Evolutionary conservation across 2,113 vertebrate genomes (phyloP), one percentile per base, ranked within the genome.

Genomic region (Thryonomys swinderianus): DNA sequence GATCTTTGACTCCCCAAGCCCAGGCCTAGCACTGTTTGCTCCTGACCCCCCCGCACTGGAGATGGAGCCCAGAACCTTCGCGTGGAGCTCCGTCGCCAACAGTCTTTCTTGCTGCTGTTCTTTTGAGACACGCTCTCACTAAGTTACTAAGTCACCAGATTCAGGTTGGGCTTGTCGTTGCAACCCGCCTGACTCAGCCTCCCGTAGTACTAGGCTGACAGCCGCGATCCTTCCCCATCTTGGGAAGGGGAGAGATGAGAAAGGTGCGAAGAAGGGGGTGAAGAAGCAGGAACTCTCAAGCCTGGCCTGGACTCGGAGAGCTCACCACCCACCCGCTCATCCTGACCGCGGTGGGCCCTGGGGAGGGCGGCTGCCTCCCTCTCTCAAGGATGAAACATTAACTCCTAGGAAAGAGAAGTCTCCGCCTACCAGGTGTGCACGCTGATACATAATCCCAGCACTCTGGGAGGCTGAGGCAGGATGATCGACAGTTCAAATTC

Each of bases 221-320:
- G n/a, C 59, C 5, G 11, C 14, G 5, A 14, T 23, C 21, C 12
- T 5, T 27, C 11, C 37, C 23, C 5, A 1, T 5, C 5, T 21
- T 48, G 27, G 61, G 86, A 74, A 69, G 82, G 89, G 34, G 67
- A 88, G 93, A 84, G 61, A 11, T 37, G 18, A 57, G 25, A 42
- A 59, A 61, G 42, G 48, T 40, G 32, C 7, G 62, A 2, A 48
- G 67, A 51, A 25, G 12, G 42, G 3, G 32, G 66, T 16, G 20
- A 76, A 90, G 71, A 80, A 40, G 62, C 69, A 59, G 88, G 67
- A 18, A n/a, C n/a, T n/a, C 23, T 73, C 40, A 81, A 51, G 23
- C 59, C 45, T 5, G 10, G n/a, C 42, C 34, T 48, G n/a, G n/a
- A 64, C 62, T 53, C 18, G 71, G 45, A 7, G 66, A 12, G 34